Percentiles rank a stretch among this genome's conserved stretches.
phyloP scores from a whole-genome alignment of 2,113 vertebrate species.

The Festucalex cinctus region DNA sequence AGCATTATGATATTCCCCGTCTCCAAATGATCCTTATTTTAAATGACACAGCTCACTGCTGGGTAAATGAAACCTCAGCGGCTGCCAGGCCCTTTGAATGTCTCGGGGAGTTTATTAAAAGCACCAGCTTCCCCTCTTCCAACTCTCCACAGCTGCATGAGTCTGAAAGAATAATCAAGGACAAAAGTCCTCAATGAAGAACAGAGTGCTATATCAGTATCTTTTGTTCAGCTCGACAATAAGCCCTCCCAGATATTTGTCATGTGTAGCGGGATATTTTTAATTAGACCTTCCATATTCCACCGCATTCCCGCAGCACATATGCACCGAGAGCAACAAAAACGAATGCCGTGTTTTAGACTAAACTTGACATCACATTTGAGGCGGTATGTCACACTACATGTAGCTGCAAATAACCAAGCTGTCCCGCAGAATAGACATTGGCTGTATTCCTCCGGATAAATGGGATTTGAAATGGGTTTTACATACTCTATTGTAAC shows the following conservation, averaged over 20 bases:
- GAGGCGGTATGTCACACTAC: conserved; percentile 21
- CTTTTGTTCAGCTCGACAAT: conserved; percentile 50
- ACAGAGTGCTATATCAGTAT: conserved; percentile 55
- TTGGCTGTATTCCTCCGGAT: conserved; percentile 47
- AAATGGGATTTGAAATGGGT: conserved; percentile 54
- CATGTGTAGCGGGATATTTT: conserved; percentile 36
- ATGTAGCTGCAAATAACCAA: conserved; percentile 28
- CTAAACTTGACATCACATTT: conserved; percentile 31
- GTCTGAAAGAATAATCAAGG: conserved; percentile 63
- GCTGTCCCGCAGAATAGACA: conserved; percentile 34
- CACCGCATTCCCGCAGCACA: conserved; percentile 23
- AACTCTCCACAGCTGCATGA: conserved; percentile 58
- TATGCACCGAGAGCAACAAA: conserved; percentile 4
- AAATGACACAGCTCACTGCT: conserved; percentile 69
- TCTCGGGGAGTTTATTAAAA: conserved; percentile 71
- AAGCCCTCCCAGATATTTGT: conserved; percentile 52
- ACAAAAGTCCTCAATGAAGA: conserved; percentile 63
- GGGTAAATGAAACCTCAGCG: conserved; percentile 67
- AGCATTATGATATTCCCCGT: conserved; percentile 60
- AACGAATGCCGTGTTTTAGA: conserved; percentile 36
- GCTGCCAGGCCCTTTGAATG: conserved; percentile 68
- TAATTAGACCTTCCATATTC: conserved; percentile 37
- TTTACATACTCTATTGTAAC: conserved; percentile 56
- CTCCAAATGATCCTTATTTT: conserved; percentile 66
- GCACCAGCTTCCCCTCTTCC: conserved; percentile 63